A percentile compares a stretch with the other conserved stretches of the same genome.
Conservation (phyloP, 2,113 vertebrate genomes). For the Scophthalmus maximus region DNA sequence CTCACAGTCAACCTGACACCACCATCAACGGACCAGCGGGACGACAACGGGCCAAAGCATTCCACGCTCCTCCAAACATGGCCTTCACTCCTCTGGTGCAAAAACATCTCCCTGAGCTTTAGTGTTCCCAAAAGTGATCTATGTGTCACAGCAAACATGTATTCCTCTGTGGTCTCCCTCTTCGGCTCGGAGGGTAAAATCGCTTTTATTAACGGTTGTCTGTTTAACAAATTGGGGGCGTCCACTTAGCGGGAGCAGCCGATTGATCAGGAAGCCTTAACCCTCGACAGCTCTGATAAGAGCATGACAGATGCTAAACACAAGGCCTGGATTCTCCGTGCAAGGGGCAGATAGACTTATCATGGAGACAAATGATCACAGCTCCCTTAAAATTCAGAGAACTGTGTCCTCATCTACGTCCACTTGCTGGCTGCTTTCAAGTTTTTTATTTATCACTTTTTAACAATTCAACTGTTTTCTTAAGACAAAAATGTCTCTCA, state of each 20-base stretch:
- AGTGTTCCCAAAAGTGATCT: slow-evolving; percentile 54
- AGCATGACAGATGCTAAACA: slow-evolving; percentile 74
- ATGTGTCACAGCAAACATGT: slow-evolving; percentile 28
- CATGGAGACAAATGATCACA: slow-evolving; percentile 50
- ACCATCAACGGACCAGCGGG: slow-evolving; percentile 48
- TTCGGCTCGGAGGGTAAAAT: slow-evolving; percentile 12
- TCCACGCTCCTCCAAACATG: slow-evolving; percentile 68
- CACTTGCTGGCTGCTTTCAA: slow-evolving; percentile 30
- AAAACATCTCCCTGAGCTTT: slow-evolving; percentile 51
- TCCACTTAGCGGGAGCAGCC: slow-evolving; percentile 44
- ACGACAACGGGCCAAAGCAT: slow-evolving; percentile 72
- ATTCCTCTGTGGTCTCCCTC: background rate
- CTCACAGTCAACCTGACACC: slow-evolving; percentile 76
- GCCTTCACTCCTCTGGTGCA: slow-evolving; percentile 56
- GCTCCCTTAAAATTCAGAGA: slow-evolving; percentile 28
- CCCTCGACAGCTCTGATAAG: slow-evolving; percentile 70
- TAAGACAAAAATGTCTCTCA: slow-evolving; percentile 35
- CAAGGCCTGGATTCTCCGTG: slow-evolving; percentile 55
- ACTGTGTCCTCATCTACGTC: slow-evolving; percentile 5
- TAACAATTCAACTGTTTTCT: slow-evolving; percentile 12
- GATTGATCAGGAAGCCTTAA: slow-evolving; percentile 63
- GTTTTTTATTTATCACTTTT: slow-evolving; percentile 35
- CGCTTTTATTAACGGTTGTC: slow-evolving; percentile 40
- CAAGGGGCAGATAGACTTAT: slow-evolving; percentile 47
- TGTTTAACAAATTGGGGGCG: slow-evolving; percentile 49